These are phyloP conservation scores for Dendrocincla fuliginosa DNA, from an alignment of 2,797 vertebrate species.

Conservation along the genomic window DNA sequence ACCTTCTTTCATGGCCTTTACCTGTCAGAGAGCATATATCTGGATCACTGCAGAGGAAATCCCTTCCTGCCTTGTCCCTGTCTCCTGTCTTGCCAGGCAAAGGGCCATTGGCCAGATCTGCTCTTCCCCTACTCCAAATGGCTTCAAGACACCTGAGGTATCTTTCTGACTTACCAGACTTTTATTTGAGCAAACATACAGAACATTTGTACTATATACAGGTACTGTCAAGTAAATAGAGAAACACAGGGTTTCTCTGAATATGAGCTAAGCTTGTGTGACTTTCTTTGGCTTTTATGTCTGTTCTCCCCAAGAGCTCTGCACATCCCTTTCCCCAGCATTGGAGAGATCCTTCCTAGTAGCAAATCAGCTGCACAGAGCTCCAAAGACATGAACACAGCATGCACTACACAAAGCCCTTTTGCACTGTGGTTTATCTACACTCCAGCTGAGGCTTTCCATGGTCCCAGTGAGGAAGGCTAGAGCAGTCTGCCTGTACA, in stretches of 20 bases:
- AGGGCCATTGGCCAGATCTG: not conserved
- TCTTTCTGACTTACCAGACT: not conserved
- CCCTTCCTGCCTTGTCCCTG: not conserved
- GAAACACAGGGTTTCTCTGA: not conserved
- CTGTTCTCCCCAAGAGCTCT: not conserved
- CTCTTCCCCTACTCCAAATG: not conserved
- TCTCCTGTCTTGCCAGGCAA: not conserved
- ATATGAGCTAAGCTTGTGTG: conserved; percentile 7
- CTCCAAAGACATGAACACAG: not conserved
- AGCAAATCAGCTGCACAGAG: not conserved
- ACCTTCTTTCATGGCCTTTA: not conserved
- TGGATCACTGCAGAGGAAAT: not conserved
- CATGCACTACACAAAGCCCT: not conserved
- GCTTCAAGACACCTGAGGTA: not conserved
- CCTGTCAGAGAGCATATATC: not conserved
- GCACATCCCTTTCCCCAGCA: not conserved
- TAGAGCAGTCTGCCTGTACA: not conserved
- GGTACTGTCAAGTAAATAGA: conserved; percentile 1
- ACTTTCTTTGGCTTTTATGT: not conserved
- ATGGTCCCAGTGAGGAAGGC: not conserved
- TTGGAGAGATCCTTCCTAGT: not conserved
- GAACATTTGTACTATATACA: not conserved
- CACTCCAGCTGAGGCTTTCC: not conserved
- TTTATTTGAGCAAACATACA: conserved; percentile 3
- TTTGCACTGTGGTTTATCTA: not conserved